Conservation (phyloP, 2,888 invertebrate species). For the Bimastos eiseni region DNA sequence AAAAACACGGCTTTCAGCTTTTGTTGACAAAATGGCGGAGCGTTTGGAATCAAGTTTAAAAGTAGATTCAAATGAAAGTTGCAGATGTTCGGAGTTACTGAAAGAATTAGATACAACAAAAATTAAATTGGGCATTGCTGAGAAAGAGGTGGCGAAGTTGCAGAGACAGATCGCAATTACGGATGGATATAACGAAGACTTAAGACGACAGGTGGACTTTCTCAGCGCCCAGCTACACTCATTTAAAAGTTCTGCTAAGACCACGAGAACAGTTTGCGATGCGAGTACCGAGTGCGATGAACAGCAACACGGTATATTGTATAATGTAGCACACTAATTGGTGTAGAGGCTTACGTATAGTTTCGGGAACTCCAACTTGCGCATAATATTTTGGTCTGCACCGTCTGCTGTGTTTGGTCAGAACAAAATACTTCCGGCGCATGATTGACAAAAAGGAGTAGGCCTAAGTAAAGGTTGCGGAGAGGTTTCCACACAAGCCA, state of each 20-base stretch:
- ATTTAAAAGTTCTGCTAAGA: neutral
- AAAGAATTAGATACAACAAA: neutral
- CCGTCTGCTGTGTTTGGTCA: too few species aligned
- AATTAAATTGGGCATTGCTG: neutral
- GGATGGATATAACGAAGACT: conserved; percentile 7
- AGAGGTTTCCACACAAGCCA: too few species aligned
- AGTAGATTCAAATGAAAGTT: neutral
- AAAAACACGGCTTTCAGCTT: neutral
- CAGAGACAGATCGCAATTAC: neutral
- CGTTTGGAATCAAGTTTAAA: neutral
- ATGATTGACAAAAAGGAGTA: too few species aligned
- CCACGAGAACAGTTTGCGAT: neutral
- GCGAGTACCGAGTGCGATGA: conserved; percentile 21
- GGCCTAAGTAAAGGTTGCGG: too few species aligned
- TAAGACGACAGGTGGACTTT: neutral
- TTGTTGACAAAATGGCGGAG: conserved; percentile 13
- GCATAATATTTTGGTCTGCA: too few species aligned
- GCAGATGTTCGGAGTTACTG: neutral
- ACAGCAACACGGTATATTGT: neutral
- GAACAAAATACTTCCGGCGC: too few species aligned
- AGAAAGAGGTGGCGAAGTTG: neutral
- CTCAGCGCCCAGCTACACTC: neutral
- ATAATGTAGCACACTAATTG: too few species aligned
- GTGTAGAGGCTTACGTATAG: too few species aligned
- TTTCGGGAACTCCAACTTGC: too few species aligned